Base-by-base conservation (phyloP, 1,140 invertebrate species). In the Neodiprion lecontei region DNA sequence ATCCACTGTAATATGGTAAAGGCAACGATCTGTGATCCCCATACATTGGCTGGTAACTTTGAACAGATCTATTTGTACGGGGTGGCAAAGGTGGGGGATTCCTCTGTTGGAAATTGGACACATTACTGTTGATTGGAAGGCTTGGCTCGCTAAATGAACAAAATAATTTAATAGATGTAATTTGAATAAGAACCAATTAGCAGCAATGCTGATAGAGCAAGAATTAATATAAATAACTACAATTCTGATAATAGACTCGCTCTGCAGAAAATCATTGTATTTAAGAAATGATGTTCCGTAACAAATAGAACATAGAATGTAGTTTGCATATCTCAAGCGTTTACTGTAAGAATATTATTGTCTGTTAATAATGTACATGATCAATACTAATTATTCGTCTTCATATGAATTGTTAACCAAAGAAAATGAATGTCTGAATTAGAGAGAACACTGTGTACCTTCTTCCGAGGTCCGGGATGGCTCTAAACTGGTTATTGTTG, bases 51-150 rank as follows among this genome's bases (percentile, higher is more conserved):
- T 61, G 53, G 53, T 80, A 79, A 68, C 69, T 80, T 70, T 75
- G 74, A 12, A 74, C 69, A 4, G 78, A 73, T 70, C 81, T 80
- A 9, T 61, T 61, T 61, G n/a, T 61, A 61, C 85, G 82, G 11
- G 86, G 84, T 53, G 85, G 85, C 40, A 86, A 47, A 9, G 85
- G 86, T 12, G 86, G 85, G 65, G 84, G 81, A 72, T 76, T 74
- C 73, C 21, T 48, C 21, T 69, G 7, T 72, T 76, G 73, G 65
- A 49, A 21, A 66, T 74, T 78, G 53, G 73, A 28, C 9, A 61
- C 50, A 67, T 80, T 77, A 75, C 80, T 17, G 53, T 17, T 17
- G 53, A 14, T 81, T 65, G 78, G 75, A 17, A 77, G 53, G 8
- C 76, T 14, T 48, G 75, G 61, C 75, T 74, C 78, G 48, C 76